Evolutionary conservation across 1,140 invertebrate genomes (phyloP), one percentile per base, ranked within the genome.

Genomic region (Thaumatotibia leucotreta): DNA sequence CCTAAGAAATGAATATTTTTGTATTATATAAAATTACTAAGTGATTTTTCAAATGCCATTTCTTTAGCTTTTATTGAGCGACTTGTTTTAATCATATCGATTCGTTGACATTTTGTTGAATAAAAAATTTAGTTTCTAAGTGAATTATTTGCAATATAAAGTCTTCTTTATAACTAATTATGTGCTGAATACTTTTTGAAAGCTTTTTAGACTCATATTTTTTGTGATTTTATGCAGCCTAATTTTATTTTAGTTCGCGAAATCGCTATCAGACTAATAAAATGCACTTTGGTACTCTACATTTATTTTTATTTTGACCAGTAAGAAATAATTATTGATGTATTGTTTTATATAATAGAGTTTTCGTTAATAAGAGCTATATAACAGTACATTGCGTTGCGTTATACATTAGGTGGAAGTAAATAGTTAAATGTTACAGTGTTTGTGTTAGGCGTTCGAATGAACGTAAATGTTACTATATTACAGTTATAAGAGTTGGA

Each of bases 1-100:
- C 8, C 29, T 82, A 77, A 79, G 75, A 73, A 76, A 58, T 58
- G 61, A 75, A 77, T 86, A 83, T 84, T 88, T 84, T 82, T 84
- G 67, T 80, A 82, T 77, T 76, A 72, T 76, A 66, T 66, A 69
- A 72, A 79, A 78, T 77, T 77, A 72, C 67, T 78, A 70, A 76
- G 67, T 80, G 73, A 76, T 76, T 75, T 76, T 73, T 27, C 64
- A 70, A 75, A 82, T 80, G 83, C 80, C 83, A 85, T 85, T 84
- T 80, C 76, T 68, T 73, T 77, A 82, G 83, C 83, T 82, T 85
- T 76, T 83, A 80, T 80, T 82, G 81, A 84, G 77, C 84, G 74
- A 74, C 70, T 74, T 71, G 73, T 80, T 83, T 65, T 76, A 75
- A 74, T 54, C 32, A 32, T 14, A 49, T 66, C 35, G 32, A 10